Percentiles rank a stretch among this genome's conserved stretches.
phyloP scores from a whole-genome alignment of 2,888 invertebrate genomes.

The Arrhopalites spinosus region DNA sequence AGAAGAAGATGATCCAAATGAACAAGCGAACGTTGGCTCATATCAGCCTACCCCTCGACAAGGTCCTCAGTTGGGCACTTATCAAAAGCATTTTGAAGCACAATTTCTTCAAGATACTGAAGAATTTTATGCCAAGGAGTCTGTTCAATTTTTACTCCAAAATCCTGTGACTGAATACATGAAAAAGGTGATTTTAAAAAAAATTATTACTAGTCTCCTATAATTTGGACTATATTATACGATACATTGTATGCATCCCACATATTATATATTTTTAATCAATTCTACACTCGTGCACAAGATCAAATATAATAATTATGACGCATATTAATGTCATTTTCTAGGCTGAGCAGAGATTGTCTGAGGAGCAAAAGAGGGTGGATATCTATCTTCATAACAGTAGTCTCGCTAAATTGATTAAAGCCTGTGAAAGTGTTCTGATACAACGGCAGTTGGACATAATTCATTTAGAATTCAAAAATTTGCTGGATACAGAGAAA shows the following conservation, averaged over 20 bases:
- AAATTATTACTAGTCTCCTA: slow-evolving; percentile 47
- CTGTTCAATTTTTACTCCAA: slow-evolving; percentile 87
- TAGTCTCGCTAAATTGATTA: slow-evolving; percentile 83
- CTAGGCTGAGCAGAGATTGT: slow-evolving; percentile 88
- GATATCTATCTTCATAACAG: slow-evolving; percentile 94
- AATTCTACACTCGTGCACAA: not conserved
- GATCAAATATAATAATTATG: no score
- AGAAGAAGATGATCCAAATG: slow-evolving; percentile 89
- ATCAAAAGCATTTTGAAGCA: slow-evolving; percentile 92
- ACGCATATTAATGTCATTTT: not conserved
- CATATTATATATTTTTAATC: not conserved
- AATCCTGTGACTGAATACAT: slow-evolving; percentile 98
- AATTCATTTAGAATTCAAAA: slow-evolving; percentile 91
- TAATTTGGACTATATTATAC: not conserved
- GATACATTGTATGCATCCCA: not conserved
- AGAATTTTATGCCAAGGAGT: slow-evolving; percentile 91
- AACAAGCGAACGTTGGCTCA: slow-evolving; percentile 57
- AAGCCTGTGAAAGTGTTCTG: slow-evolving; percentile 91
- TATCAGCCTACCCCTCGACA: slow-evolving; percentile 56
- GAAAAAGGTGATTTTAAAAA: slow-evolving; percentile 96
- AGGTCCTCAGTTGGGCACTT: slow-evolving; percentile 82
- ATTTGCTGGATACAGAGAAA: slow-evolving; percentile 90
- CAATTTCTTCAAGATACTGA: slow-evolving; percentile 95
- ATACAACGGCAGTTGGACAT: slow-evolving; percentile 96
- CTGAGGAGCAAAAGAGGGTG: slow-evolving; percentile 92